A percentile compares a stretch with the other conserved stretches of the same genome.
Evolutionary conservation across 2,113 vertebrate genomes (phyloP).

Genomic region (Alces alces): DNA sequence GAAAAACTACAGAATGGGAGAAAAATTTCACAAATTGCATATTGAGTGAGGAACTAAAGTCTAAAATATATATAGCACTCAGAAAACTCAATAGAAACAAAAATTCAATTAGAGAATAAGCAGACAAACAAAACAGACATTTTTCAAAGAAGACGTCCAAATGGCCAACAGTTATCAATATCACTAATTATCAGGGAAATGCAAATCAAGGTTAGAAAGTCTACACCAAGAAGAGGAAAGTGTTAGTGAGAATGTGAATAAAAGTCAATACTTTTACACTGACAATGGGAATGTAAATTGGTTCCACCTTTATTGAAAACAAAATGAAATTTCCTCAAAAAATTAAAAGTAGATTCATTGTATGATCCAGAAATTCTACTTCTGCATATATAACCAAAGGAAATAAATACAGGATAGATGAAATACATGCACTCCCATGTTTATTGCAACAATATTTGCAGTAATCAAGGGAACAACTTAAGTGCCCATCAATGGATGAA

Average conservation of each 20-base stretch:
- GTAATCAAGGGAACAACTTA: background rate
- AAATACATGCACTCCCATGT: background rate
- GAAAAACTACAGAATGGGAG: background rate
- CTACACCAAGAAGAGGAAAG: background rate
- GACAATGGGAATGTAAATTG: background rate
- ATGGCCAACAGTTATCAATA: background rate
- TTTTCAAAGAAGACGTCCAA: background rate
- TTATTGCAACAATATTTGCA: background rate
- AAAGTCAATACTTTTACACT: background rate
- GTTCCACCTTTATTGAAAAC: background rate
- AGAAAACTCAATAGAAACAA: background rate
- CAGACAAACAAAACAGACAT: background rate
- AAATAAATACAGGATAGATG: background rate
- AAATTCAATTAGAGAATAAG: background rate
- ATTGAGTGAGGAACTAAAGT: background rate
- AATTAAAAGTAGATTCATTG: background rate
- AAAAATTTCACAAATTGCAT: background rate
- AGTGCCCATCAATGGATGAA: background rate
- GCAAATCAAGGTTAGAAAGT: background rate
- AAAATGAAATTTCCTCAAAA: background rate
- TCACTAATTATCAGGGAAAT: background rate
- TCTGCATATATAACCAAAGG: background rate
- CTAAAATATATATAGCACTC: background rate
- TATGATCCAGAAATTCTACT: too few relatives aligned
- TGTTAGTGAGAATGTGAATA: background rate